Conservation (phyloP, 2,888 invertebrate species). For the Drosophila helvetica region DNA sequence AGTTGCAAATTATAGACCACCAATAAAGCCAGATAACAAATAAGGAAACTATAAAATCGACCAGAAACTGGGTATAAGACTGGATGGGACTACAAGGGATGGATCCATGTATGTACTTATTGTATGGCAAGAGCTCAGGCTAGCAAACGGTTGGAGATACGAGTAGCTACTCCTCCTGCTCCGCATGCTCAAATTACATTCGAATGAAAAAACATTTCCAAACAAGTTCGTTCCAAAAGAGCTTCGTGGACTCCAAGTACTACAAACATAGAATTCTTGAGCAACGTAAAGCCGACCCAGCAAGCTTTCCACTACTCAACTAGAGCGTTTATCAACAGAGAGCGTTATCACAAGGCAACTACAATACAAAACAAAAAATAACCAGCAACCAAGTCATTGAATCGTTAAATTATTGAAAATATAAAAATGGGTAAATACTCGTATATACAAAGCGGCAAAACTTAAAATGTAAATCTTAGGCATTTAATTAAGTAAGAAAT, state of each 20-base stretch:
- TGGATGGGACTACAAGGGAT: conserved; percentile 8
- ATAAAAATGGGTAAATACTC: conserved; percentile 12
- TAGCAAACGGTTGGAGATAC: conserved; percentile 21
- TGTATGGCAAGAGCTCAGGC: conserved; percentile 17
- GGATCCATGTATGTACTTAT: conserved; percentile 27
- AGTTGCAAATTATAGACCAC: conserved; percentile 33
- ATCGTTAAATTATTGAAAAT: conserved; percentile 30
- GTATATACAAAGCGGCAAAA: conserved; percentile 62
- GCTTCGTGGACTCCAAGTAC: background rate
- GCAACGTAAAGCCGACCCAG: background rate
- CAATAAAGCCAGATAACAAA: conserved; percentile 33
- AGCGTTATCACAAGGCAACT: conserved; percentile 42
- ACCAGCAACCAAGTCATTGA: conserved; percentile 8
- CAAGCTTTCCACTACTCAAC: conserved; percentile 20
- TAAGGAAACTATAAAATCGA: conserved; percentile 29
- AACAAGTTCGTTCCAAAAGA: conserved; percentile 8
- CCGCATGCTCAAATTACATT: conserved; percentile 37
- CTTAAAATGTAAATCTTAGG: conserved; percentile 45
- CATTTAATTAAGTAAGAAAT: conserved; percentile 55
- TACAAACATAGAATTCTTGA: conserved; percentile 6
- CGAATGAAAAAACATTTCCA: conserved; percentile 25
- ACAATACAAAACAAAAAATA: conserved; percentile 37
- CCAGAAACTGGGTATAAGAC: background rate
- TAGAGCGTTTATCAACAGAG: conserved; percentile 37
- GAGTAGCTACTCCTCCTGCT: conserved; percentile 18